A percentile compares a stretch with the other conserved stretches of the same genome.
Conservation (phyloP, 2,888 invertebrate species). For the Antitype chi region DNA sequence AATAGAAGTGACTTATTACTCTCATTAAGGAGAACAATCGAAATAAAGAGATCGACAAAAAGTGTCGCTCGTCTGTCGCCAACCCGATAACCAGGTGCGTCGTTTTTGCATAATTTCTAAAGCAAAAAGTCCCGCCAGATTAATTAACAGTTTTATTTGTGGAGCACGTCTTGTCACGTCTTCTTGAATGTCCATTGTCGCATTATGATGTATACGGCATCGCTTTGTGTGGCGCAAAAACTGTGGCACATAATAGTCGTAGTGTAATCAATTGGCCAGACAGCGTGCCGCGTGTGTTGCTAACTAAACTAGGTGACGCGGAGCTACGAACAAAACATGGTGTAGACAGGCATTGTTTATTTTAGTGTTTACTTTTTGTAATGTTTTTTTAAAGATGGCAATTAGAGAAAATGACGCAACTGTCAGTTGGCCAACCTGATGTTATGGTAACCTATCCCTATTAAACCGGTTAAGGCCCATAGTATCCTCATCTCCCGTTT, state of each 20-base stretch:
- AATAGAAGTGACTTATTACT: conserved; percentile 56
- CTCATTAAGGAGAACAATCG: conserved; percentile 62
- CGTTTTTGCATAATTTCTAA: conserved; percentile 58
- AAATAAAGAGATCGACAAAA: conserved; percentile 58
- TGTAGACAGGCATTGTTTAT: neutral
- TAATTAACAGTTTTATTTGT: conserved; percentile 71
- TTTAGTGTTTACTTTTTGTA: conserved; percentile 3
- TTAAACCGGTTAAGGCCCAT: too few species aligned
- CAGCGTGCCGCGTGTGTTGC: conserved; percentile 86
- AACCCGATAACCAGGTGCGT: conserved; percentile 60
- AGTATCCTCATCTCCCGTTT: too few species aligned
- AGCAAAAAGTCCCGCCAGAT: conserved; percentile 63
- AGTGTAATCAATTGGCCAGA: conserved; percentile 78
- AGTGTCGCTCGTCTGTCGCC: conserved; percentile 43
- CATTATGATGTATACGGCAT: conserved; percentile 60
- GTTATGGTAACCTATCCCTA: neutral
- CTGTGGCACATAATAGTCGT: conserved; percentile 73
- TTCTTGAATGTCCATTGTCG: conserved; percentile 52
- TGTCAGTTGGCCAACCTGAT: neutral
- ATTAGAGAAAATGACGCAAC: neutral
- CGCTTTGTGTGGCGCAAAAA: conserved; percentile 77
- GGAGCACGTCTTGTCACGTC: conserved; percentile 57
- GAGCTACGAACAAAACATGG: conserved; percentile 73
- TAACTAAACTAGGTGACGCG: conserved; percentile 73
- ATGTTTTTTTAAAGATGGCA: neutral